Base-by-base conservation (phyloP, 2,113 vertebrate genomes). In the Neoarius graeffei region DNA sequence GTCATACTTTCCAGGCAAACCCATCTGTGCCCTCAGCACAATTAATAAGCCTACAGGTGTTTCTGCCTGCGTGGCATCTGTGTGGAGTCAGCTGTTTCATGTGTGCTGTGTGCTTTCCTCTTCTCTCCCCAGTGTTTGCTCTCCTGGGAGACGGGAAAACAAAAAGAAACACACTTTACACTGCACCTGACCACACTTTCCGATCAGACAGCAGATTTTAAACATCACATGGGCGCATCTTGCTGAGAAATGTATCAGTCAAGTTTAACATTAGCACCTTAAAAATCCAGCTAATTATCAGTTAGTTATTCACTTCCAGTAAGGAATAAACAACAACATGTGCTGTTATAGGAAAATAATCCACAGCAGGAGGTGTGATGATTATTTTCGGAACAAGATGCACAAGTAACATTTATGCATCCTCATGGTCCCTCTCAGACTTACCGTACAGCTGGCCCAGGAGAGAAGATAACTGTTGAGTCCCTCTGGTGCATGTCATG, bases 161-260 rank as follows among this genome's bases (percentile, higher is more conserved):
- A 86, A 86, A 82, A 83, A 88, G 80, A 85, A 83, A 90, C 83
- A 88, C 77, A 77, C 67, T 79, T 90, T 84, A 86, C 82, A 60
- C 87, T 88, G 82, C 87, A 86, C 87, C 89, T 84, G 87, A 86
- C 89, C 76, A 86, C 89, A 66, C 50, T 83, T 88, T 84, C 87
- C 76, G 71, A 76, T 2, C 56, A 85, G 89, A 54, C 83, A 52
- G 62, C 79, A 77, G 42, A 86, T 81, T 87, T 83, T 56, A 76
- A 67, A 84, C n/a, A 23, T 30, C 50, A 83, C 64, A 66, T 5
- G 59, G n/a, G 35, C 76, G 81, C 27, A 25, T 27, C 67, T 57
- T 83, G 69, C 60, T 60, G 48, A 85, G 56, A 60, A 48, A 50
- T 60, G 1, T 35, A 80, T 67, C 54, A 66, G n/a, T 30, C 50